Base-by-base conservation (phyloP, 2,797 vertebrate species). In the Galagoides demidoff region DNA sequence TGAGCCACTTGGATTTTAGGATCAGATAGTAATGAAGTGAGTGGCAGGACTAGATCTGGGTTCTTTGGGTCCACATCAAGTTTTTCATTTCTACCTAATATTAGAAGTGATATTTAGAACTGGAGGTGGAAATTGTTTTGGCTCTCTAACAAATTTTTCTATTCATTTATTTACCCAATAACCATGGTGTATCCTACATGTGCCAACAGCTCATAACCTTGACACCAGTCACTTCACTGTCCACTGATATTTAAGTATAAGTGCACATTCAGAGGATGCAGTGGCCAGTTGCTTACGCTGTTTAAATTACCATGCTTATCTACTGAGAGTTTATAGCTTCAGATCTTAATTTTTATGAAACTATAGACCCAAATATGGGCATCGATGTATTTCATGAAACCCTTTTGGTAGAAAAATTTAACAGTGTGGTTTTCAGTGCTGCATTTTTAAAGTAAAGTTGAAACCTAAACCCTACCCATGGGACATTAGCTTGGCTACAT, bases 331-430 rank as follows among this genome's bases (percentile, higher is more conserved):
- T 92, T 92, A 39, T 79, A 90, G 59, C 34, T 83, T 96, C 27
- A 29, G 90, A 31, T 79, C 81, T 96, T 94, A 81, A 79, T 96
- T 96, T 79, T 95, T 81, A 71, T 31, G 92, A 95, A 96, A 83
- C 52, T 88, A 10, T 85, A 70, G 96, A 89, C 45, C 79, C 90
- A 96, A 96, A 89, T 43, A 70, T 83, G 57, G 57, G 49, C 74
- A 78, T 87, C 95, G 93, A 89, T 57, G 68, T 68, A 85, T 45
- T 86, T 94, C 93, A 83, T 63, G 74, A 89, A 89, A 92, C 94
- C 29, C 43, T 82, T 95, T 90, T 52, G 5, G 29, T 95, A 91
- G 49, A 55, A 87, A 85, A 96, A 66, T 27, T 57, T 90, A 97
- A 85, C 25, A 45, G 49, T 90, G 81, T 95, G 77, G 68, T 95